These are phyloP conservation scores for Hydropsyche tenuis DNA, from an alignment of 1,140 invertebrate species.

Conservation along the genomic window DNA sequence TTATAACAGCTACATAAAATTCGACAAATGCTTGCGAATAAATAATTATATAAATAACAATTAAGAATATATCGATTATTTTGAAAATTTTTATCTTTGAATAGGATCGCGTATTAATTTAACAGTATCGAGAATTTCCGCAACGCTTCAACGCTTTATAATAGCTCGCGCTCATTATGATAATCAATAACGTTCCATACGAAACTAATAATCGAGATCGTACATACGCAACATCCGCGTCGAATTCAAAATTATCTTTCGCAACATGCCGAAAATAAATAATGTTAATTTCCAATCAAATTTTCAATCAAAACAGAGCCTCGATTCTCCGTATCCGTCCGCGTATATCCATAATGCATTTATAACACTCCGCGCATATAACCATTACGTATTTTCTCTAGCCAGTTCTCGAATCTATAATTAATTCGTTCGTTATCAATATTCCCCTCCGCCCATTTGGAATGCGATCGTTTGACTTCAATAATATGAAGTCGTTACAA, in stretches of 20 bases:
- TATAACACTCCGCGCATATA: background rate
- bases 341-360: background rate
- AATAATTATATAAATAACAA: too few relatives aligned
- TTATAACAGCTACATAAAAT: too few relatives aligned
- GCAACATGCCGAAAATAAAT: constrained; percentile 4
- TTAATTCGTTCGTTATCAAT: constrained; percentile 21
- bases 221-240: background rate
- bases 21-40: too few relatives aligned
- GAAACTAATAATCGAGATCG: too few relatives aligned
- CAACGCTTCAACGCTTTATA: too few relatives aligned
- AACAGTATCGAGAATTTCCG: too few relatives aligned
- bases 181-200: too few relatives aligned
- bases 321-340: background rate
- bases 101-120: too few relatives aligned
- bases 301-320: constrained; percentile 3
- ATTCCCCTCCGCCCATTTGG: constrained; percentile 5
- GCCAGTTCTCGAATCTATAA: constrained; percentile 5
- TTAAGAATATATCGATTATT: too few relatives aligned
- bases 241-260: background rate
- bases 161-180: too few relatives aligned
- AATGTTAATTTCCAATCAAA: constrained; percentile 16
- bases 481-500: constrained; percentile 16
- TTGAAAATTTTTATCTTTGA: too few relatives aligned
- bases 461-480: constrained; percentile 5
- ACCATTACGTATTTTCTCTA: too few relatives aligned